A percentile compares a stretch with the other conserved stretches of the same genome.
phyloP scores from a whole-genome alignment of 2,797 vertebrate genomes.

The Danio kyathit region DNA sequence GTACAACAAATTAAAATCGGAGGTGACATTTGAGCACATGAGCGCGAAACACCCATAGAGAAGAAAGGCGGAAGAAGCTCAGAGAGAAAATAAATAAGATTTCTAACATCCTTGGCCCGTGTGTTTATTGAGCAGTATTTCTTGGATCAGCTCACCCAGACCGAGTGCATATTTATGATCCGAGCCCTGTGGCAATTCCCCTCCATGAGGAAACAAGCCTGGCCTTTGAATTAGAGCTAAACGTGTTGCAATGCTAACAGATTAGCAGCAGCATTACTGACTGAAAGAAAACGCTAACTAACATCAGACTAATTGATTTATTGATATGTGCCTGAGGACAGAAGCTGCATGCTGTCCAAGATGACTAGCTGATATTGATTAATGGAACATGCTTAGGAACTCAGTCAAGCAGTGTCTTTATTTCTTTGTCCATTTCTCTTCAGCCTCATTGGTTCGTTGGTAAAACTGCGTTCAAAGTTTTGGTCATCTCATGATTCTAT shows the following conservation, averaged over 20 bases:
- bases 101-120: constrained; percentile 22
- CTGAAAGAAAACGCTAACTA: constrained; percentile 16
- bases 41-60: neutral
- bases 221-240: constrained; percentile 15
- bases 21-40: constrained; percentile 4
- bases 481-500: too few species aligned
- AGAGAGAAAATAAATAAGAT: constrained; percentile 28
- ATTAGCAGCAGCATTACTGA: constrained; percentile 12
- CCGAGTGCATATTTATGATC: constrained; percentile 22
- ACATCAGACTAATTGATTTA: constrained; percentile 33
- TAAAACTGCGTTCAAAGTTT: neutral
- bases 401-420: neutral
- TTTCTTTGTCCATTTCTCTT: neutral
- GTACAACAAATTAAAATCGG: neutral
- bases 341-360: constrained; percentile 10
- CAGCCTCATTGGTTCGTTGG: neutral
- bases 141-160: constrained; percentile 17
- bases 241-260: constrained; percentile 6
- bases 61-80: neutral
- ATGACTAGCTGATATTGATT: constrained; percentile 19
- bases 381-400: constrained; percentile 5
- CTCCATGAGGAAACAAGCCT: neutral
- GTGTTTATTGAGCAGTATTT: constrained; percentile 38
- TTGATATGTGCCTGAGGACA: constrained; percentile 21
- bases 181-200: constrained; percentile 11